phyloP scores from a whole-genome alignment of 2,113 vertebrate genomes.

The Balaeniceps rex region DNA sequence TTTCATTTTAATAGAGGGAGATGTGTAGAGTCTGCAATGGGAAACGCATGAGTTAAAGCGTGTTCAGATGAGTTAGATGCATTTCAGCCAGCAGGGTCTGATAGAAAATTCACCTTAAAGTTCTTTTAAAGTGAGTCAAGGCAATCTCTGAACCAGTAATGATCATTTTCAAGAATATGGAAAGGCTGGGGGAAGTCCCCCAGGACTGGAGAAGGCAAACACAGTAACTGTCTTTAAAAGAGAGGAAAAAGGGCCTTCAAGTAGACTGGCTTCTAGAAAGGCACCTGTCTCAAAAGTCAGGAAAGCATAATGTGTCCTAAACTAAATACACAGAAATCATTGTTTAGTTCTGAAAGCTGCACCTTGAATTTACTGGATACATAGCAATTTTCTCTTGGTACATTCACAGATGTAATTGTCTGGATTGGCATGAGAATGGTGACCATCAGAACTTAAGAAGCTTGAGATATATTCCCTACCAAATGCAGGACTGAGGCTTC shows the following conservation, averaged over 20 bases:
- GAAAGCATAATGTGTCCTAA: neutral
- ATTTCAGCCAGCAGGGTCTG: neutral
- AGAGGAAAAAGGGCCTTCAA: neutral
- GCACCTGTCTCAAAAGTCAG: neutral
- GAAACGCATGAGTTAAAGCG: neutral
- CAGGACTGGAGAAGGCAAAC: neutral
- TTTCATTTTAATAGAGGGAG: neutral
- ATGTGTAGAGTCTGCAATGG: neutral
- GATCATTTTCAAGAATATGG: neutral
- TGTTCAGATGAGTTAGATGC: neutral
- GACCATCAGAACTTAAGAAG: neutral
- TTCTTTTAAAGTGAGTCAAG: neutral
- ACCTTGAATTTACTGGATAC: neutral
- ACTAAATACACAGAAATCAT: neutral
- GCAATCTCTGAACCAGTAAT: neutral
- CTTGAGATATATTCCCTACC: neutral
- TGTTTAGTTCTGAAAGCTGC: neutral
- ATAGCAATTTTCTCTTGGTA: neutral
- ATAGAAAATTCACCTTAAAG: conserved; percentile 1
- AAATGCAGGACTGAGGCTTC: neutral
- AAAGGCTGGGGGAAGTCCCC: neutral
- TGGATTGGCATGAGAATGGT: neutral
- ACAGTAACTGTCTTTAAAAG: neutral
- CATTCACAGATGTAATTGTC: neutral
- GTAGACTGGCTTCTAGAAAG: neutral